phyloP scores from a whole-genome alignment of 2,113 vertebrate species.

The Odontophorus gujanensis region DNA sequence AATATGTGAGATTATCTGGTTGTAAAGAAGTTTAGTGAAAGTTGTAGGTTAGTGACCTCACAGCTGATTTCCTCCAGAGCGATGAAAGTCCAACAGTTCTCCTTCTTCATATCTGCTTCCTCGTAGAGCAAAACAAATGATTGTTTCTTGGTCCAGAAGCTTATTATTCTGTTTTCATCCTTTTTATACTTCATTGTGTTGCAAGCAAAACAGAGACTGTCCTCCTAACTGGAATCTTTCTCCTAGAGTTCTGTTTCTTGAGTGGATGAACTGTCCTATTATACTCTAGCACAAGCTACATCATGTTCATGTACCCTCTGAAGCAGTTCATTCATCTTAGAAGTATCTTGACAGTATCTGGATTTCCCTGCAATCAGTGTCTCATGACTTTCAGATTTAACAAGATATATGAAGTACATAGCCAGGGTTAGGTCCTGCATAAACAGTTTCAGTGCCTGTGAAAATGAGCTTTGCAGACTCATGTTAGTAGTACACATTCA shows the following conservation, averaged over 20 bases:
- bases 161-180: background rate
- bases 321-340: background rate
- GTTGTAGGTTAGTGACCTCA: background rate
- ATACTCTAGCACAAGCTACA: background rate
- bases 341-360: background rate
- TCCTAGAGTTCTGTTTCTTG: background rate
- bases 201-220: background rate
- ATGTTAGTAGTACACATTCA: background rate
- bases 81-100: background rate
- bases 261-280: background rate
- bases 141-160: background rate
- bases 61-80: background rate
- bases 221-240: background rate
- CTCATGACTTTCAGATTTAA: background rate
- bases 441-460: background rate
- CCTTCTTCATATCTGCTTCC: background rate
- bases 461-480: background rate
- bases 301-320: background rate
- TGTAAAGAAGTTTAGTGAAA: background rate
- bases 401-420: fast-evolving
- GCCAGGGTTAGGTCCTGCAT: background rate
- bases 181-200: background rate
- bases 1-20: background rate
- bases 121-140: background rate
- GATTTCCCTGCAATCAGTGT: background rate